Conservation (phyloP, 2,797 vertebrate genomes). For the Delichon dasypus region DNA sequence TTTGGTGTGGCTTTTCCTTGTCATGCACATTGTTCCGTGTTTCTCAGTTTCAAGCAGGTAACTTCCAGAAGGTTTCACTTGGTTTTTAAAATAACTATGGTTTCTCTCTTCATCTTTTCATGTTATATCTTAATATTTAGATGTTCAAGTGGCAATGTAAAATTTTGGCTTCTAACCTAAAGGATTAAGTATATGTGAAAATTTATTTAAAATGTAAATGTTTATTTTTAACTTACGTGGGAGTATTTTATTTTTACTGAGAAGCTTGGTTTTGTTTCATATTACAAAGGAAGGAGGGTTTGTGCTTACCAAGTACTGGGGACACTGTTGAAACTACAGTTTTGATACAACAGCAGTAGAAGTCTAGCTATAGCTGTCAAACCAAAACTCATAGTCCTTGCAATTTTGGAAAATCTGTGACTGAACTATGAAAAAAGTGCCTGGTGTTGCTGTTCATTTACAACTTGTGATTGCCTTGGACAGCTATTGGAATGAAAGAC, state of each 20-base stretch:
- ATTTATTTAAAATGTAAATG: neutral
- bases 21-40: accelerated
- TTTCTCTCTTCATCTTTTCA: neutral
- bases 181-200: neutral
- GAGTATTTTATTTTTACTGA: neutral
- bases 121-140: neutral
- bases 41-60: neutral
- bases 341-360: neutral
- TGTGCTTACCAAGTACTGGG: neutral
- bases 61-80: neutral
- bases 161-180: neutral
- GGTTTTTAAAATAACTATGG: neutral
- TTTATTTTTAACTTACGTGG: neutral
- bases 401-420: neutral
- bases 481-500: neutral
- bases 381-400: neutral
- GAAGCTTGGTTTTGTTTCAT: neutral
- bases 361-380: neutral
- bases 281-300: neutral
- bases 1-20: neutral
- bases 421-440: neutral
- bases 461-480: neutral
- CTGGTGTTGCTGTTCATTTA: neutral
- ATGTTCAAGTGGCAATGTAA: neutral
- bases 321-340: neutral